A percentile compares a stretch with the other conserved stretches of the same genome.
Conservation (phyloP, 2,113 vertebrate genomes). For the Sander vitreus region DNA sequence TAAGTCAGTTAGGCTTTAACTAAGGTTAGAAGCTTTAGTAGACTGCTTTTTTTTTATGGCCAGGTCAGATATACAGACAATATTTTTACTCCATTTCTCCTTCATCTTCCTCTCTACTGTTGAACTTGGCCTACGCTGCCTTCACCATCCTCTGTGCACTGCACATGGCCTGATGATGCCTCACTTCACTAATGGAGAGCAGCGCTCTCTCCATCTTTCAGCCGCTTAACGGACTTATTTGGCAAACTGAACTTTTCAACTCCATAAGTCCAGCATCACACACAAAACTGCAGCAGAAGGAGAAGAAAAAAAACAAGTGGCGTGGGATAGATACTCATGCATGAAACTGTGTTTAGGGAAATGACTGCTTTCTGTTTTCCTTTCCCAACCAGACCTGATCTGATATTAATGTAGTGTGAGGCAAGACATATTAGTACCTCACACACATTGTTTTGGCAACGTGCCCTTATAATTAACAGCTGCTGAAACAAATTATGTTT, state of each 20-base stretch:
- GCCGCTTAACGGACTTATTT: conserved; percentile 2
- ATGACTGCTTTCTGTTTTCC: conserved; percentile 68
- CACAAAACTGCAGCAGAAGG: background rate
- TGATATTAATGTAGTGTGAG: conserved; percentile 22
- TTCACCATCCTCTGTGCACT: background rate
- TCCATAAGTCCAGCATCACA: background rate
- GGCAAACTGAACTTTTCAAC: background rate
- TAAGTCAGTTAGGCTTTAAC: background rate
- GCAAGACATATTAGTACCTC: background rate
- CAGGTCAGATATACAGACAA: background rate
- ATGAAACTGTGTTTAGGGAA: conserved; percentile 68
- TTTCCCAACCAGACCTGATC: conserved; percentile 24
- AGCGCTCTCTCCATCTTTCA: background rate
- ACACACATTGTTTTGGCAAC: background rate
- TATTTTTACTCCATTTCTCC: background rate
- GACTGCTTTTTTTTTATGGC: background rate
- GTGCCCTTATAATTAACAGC: background rate
- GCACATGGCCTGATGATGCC: background rate
- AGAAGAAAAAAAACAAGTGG: background rate
- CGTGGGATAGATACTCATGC: conserved; percentile 1
- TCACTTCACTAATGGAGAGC: conserved; percentile 17
- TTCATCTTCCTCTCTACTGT: background rate
- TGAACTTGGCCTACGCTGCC: background rate
- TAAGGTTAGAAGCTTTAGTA: background rate
- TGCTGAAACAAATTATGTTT: conserved; percentile 10